A percentile compares a stretch with the other conserved stretches of the same genome.
Conservation (phyloP, 2,113 vertebrate species). For the Symphodus melops region DNA sequence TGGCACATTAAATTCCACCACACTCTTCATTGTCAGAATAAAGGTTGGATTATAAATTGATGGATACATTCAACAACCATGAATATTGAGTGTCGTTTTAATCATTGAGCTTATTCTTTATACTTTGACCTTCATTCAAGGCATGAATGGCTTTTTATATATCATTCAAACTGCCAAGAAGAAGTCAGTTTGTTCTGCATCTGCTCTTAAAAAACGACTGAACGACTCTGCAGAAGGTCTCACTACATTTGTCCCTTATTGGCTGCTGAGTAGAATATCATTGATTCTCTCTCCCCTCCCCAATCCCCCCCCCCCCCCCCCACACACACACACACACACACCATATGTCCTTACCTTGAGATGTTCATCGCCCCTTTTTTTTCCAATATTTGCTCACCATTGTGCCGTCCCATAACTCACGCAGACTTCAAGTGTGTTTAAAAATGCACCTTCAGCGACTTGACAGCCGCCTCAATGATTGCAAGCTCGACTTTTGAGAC, state of each 20-base stretch:
- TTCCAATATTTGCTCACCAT: conserved; percentile 62
- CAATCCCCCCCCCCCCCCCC: too few relatives aligned
- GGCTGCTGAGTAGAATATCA: conserved; percentile 54
- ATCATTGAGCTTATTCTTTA: conserved; percentile 27
- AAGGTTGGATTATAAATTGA: conserved; percentile 37
- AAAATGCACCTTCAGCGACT: conserved; percentile 50
- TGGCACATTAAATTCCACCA: conserved; percentile 89
- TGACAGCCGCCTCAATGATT: background rate
- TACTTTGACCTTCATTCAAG: conserved; percentile 21
- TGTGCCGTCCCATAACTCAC: conserved; percentile 42
- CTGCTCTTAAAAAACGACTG: conserved; percentile 27
- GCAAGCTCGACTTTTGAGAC: conserved; percentile 32
- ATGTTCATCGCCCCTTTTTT: conserved; percentile 48
- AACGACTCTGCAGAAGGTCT: conserved; percentile 42
- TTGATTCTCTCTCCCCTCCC: conserved; percentile 44
- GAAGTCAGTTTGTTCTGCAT: background rate
- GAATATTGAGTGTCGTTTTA: conserved; percentile 33
- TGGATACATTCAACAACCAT: conserved; percentile 45
- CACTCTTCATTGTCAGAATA: conserved; percentile 49
- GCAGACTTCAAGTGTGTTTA: conserved; percentile 24
- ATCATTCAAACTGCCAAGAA: background rate
- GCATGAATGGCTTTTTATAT: conserved; percentile 7
- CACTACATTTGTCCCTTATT: conserved; percentile 54
- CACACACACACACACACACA: too few relatives aligned
- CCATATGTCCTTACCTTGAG: conserved; percentile 64